Base-by-base conservation (phyloP, 2,113 vertebrate genomes). In the Melospiza melodia region DNA sequence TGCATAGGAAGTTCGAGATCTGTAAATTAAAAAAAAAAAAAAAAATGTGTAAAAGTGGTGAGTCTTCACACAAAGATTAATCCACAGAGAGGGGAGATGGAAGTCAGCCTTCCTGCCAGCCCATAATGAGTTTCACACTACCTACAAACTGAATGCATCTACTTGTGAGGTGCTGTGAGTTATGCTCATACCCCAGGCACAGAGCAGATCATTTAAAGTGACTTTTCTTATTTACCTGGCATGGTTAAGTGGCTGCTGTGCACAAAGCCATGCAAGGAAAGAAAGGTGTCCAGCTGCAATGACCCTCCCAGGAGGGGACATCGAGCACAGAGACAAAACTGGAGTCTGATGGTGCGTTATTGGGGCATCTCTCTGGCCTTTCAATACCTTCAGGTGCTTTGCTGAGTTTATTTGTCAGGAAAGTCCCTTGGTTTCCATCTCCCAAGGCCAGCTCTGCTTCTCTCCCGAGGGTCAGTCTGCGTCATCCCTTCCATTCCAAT, bases 11-110 rank as follows among this genome's bases (percentile, higher is more conserved):
- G 12, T 30, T 82, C 23, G 39, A 65, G 16, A 22, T 68, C 24
- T 27, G 15, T 46, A 62, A 41, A 62, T 59, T 52, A 1, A 39
- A 58, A 82, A 67, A 63, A 65, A 13, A 13, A 5, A 21, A 15
- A 5, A 5, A 52, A 13, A 0, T n/a, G 3, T 3, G 31, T 13
- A 72, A 30, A 44, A 54, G 17, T 43, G 14, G 7, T 31, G 31
- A 92, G 17, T 49, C 27, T 52, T 79, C 62, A 37, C 31, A 28
- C 5, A 46, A 5, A 73, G 37, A 35, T 77, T 24, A 90, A 80
- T 63, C 69, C n/a, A 12, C 0, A 19, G 43, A 43, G 67, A 76
- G 22, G 27, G 10, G 20, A 71, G 67, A 81, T 12, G 52, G 52
- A 67, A 69, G 44, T 30, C 3, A 54, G 13, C 10, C 22, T 62